Evolutionary conservation across 1,140 invertebrate species (phyloP), one percentile per base, ranked within the genome.

Genomic region (Chironomus striatipennis): DNA sequence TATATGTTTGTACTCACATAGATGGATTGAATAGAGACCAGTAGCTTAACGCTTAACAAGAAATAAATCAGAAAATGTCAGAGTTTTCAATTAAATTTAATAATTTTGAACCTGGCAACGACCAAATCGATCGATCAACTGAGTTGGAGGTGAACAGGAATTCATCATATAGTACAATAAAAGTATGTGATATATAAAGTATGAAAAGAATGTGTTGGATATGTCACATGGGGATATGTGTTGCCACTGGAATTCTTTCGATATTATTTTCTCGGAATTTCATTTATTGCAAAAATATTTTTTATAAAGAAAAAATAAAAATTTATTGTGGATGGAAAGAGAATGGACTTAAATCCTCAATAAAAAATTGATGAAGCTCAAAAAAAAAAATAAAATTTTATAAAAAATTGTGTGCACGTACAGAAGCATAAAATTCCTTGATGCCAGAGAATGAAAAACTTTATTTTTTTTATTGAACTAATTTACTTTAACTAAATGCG

Each of bases 11-110:
- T n/a, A 34, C 5, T 34, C 24, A 34, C 24, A 34, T 34, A 34
- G 24, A 34, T 34, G 24, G 24, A 34, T 57, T 57, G 47, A 10
- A 12, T 57, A 57, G 10, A 57, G n/a, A 57, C 65, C 65, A 21
- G 65, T 70, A 70, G 65, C 65, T 70, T 70, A 70, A 18, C 10
- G 65, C 65, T 70, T 70, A 70, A 70, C 65, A 70, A 9, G 15
- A 70, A 70, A 70, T 70, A 20, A 70, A 70, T 70, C 65, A 70
- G 10, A 70, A 21, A 70, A 18, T 70, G 17, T 70, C 17, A 18
- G 17, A 34, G 24, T 34, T 34, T 34, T 34, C 24, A 34, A 34
- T 34, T 34, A 34, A 34, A 34, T 34, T 34, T 34, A 34, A 34
- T 18, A 70, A 70, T 20, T 70, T 18, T 70, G 24, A 20, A 18